A percentile compares a stretch with the other conserved stretches of the same genome.
Conservation (phyloP, 92 coral and sea anemone species). For the Siderastrea radians region DNA sequence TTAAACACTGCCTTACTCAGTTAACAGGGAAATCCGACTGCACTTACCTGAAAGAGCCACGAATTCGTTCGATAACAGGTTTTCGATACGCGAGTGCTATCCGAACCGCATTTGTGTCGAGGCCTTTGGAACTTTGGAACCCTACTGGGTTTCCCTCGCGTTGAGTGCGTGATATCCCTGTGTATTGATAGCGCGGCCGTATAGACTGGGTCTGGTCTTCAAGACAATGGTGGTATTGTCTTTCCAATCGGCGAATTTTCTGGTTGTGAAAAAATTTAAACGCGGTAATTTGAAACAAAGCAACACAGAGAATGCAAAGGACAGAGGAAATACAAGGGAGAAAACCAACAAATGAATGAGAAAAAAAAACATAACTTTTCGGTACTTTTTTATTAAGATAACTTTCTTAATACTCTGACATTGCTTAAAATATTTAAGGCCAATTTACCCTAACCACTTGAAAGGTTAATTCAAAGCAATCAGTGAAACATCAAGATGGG, state of each 20-base stretch:
- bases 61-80: not conserved
- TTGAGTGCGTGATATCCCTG: conserved; percentile 37
- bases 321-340: not conserved
- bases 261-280: not conserved
- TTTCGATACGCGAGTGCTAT: not conserved
- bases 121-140: conserved; percentile 42
- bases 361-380: not conserved
- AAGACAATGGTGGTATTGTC: conserved; percentile 38
- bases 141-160: conserved; percentile 40
- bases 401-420: not conserved
- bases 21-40: not conserved
- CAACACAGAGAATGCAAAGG: not conserved
- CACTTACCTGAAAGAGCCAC: conserved; percentile 3
- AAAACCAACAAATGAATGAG: not conserved
- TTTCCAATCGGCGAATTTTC: conserved; percentile 13
- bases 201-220: conserved; percentile 34
- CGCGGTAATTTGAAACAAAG: conserved; percentile 7
- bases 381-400: not conserved
- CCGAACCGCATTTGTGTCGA: not conserved
- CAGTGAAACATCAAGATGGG: not conserved
- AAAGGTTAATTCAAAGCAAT: conserved; percentile 7
- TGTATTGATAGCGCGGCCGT: conserved; percentile 54
- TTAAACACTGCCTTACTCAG: not conserved
- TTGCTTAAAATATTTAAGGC: not conserved
- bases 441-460: not conserved